A percentile compares a stretch with the other conserved stretches of the same genome.
These are phyloP conservation scores for Nesidiocoris tenuis DNA, from an alignment of 2,888 invertebrate species.

Conservation along the genomic window DNA sequence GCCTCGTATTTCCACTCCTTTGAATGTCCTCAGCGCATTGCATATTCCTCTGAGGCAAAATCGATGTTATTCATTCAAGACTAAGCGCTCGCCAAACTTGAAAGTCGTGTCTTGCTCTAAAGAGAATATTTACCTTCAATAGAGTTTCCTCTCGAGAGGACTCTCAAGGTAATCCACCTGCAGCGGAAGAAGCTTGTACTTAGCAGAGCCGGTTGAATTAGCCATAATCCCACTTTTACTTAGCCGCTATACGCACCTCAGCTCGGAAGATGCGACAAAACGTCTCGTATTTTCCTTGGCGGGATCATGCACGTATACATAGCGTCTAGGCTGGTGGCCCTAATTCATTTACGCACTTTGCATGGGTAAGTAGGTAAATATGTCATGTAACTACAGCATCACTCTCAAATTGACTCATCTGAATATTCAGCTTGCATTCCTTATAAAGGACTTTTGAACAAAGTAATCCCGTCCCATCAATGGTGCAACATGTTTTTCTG, in stretches of 20 bases:
- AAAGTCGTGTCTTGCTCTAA: conserved; percentile 3
- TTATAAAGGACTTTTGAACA: too few relatives aligned
- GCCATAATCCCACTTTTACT: background rate
- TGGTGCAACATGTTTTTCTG: too few relatives aligned
- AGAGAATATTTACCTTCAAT: conserved; percentile 23
- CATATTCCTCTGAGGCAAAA: conserved; percentile 29
- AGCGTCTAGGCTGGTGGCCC: too few relatives aligned
- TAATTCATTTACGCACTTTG: too few relatives aligned
- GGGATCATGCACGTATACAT: too few relatives aligned
- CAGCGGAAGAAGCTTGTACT: background rate
- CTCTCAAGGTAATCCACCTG: background rate
- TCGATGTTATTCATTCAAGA: conserved; percentile 35
- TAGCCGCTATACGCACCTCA: background rate
- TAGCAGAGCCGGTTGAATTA: background rate
- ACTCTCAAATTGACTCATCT: too few relatives aligned
- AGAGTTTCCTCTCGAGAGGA: conserved; percentile 6
- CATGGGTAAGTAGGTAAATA: too few relatives aligned
- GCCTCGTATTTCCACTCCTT: too few relatives aligned
- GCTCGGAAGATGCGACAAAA: background rate
- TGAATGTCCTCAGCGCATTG: too few relatives aligned
- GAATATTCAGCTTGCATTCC: too few relatives aligned
- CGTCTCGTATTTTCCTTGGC: background rate
- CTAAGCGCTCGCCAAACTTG: background rate
- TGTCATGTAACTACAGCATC: too few relatives aligned
- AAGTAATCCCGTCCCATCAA: too few relatives aligned